phyloP scores from a whole-genome alignment of 1,140 invertebrate genomes.

The Brachionus asplanchnoidis region DNA sequence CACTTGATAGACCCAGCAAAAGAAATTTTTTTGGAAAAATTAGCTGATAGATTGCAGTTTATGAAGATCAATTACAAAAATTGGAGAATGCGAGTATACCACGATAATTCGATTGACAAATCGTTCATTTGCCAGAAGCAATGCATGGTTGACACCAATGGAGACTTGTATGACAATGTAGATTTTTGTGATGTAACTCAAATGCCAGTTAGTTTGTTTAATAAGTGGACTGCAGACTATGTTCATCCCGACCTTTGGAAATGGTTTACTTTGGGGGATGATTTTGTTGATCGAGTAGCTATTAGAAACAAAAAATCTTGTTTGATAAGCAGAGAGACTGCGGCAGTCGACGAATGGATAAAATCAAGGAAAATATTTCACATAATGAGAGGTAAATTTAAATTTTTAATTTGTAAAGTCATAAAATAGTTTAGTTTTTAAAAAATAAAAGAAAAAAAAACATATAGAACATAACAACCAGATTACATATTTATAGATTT shows the following conservation, averaged over 20 bases:
- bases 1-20: neutral
- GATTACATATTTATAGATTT: no score
- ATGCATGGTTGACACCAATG: neutral
- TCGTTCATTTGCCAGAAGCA: neutral
- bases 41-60: neutral
- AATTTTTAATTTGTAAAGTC: neutral
- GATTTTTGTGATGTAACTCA: slow-evolving; percentile 33
- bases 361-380: slow-evolving; percentile 5
- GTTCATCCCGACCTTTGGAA: neutral
- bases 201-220: neutral
- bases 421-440: neutral
- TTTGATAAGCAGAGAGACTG: neutral
- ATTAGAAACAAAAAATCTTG: neutral
- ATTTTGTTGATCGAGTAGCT: slow-evolving; percentile 6
- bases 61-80: slow-evolving; percentile 13
- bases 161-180: neutral
- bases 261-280: slow-evolving; percentile 17
- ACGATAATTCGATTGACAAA: neutral
- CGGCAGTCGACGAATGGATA: slow-evolving; percentile 31
- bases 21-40: neutral
- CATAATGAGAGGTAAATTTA: slow-evolving; percentile 21
- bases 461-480: no score
- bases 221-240: neutral
- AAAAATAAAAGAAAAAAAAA: no score
- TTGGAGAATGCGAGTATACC: slow-evolving; percentile 26